Conservation (phyloP, 2,888 invertebrate genomes). For the Pristionchus japonicus region DNA sequence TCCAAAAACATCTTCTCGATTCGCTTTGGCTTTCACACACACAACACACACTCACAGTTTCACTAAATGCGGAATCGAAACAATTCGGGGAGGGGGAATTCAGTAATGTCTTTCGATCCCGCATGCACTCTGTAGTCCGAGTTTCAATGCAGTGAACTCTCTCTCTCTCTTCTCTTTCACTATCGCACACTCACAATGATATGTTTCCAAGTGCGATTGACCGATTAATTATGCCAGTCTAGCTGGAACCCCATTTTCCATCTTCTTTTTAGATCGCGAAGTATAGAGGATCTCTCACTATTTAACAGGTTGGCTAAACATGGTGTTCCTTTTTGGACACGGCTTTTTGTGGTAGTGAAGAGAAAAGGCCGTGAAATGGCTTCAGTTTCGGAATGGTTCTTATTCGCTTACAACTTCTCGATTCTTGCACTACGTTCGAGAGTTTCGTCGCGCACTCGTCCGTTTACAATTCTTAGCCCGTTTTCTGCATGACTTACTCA, state of each 20-base stretch:
- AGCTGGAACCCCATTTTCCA: slow-evolving; percentile 33
- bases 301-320: slow-evolving; percentile 74
- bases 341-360: slow-evolving; percentile 26
- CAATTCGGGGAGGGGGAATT: neutral
- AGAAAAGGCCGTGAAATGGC: slow-evolving; percentile 15
- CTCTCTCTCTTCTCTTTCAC: neutral
- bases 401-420: neutral
- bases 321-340: neutral
- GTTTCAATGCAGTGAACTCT: neutral
- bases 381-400: slow-evolving; percentile 25
- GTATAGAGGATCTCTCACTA: slow-evolving; percentile 75
- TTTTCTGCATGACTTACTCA: slow-evolving; percentile 28
- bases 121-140: neutral
- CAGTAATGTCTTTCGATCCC: neutral
- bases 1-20: slow-evolving; percentile 3
- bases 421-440: slow-evolving; percentile 18
- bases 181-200: neutral
- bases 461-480: neutral
- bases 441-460: slow-evolving; percentile 8
- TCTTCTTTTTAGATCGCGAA: slow-evolving; percentile 73
- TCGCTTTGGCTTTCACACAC: slow-evolving; percentile 36
- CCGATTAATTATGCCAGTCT: slow-evolving; percentile 29
- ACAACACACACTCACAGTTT: slow-evolving; percentile 18
- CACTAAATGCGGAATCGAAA: neutral
- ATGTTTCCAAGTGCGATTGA: neutral